A percentile compares a stretch with the other conserved stretches of the same genome.
Conservation (phyloP, 2,797 vertebrate species). For the Leptoclinus maculatus region DNA sequence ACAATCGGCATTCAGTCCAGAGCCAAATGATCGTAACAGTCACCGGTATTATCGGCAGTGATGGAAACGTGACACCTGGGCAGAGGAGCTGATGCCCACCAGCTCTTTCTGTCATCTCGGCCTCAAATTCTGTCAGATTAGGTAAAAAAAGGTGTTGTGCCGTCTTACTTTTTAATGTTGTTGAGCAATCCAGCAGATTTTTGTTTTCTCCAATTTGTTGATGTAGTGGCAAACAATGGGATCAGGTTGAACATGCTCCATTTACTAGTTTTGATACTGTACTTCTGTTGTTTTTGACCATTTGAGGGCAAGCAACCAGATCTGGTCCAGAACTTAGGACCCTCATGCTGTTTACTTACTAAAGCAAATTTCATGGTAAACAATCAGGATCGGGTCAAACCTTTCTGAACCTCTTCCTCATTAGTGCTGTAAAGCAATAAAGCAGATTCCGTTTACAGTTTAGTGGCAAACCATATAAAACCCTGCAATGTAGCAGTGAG, state of each 20-base stretch:
- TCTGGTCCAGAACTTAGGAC: neutral
- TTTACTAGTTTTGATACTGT: neutral
- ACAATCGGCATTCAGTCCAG: too few species aligned
- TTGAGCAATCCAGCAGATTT: neutral
- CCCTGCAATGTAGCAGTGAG: neutral
- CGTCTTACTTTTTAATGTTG: neutral
- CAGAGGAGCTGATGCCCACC: too few species aligned
- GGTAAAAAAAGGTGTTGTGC: neutral
- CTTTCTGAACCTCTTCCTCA: neutral
- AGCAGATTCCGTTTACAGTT: neutral
- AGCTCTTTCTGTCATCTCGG: neutral
- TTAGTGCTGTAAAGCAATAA: neutral
- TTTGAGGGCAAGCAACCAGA: neutral
- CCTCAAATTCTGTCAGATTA: neutral
- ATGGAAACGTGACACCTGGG: too few species aligned
- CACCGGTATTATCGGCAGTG: too few species aligned
- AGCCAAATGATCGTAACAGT: too few species aligned
- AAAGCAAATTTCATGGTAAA: neutral
- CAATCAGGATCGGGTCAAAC: neutral
- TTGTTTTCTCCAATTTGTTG: neutral
- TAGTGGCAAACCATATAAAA: neutral
- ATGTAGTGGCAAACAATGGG: neutral
- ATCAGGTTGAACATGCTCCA: rapidly evolving
- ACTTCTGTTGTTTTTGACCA: neutral
- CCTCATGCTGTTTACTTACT: neutral